These are phyloP conservation scores for Arnoldichthys spilopterus DNA, from an alignment of 2,797 vertebrate species.

Conservation along the genomic window DNA sequence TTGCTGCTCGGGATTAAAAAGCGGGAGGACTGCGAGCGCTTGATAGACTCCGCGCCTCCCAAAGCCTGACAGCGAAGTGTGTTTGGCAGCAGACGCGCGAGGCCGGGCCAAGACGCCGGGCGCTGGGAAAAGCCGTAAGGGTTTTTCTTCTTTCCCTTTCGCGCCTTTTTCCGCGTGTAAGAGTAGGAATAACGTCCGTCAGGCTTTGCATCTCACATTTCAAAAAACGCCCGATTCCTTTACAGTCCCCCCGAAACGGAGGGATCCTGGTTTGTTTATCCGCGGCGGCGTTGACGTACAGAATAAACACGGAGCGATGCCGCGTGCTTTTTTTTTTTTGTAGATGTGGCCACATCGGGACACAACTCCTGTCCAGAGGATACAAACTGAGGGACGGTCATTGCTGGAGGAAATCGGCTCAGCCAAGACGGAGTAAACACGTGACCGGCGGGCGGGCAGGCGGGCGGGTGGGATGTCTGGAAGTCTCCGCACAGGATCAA, in stretches of 20 bases:
- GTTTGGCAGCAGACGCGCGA: conserved; percentile 52
- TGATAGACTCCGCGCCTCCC: conserved; percentile 56
- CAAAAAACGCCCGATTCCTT: conserved; percentile 14
- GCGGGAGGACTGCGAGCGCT: conserved; percentile 53
- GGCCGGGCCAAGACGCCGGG: conserved; percentile 43
- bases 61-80: conserved; percentile 59
- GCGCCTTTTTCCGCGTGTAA: conserved; percentile 4
- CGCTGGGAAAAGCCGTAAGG: conserved; percentile 41
- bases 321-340: background rate
- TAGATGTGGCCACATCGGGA: conserved; percentile 42
- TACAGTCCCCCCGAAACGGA: background rate
- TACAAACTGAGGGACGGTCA: conserved; percentile 45
- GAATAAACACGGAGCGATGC: conserved; percentile 14
- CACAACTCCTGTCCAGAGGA: conserved; percentile 16
- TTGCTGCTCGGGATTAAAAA: conserved; percentile 56
- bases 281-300: background rate
- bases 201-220: conserved; percentile 49
- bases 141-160: background rate
- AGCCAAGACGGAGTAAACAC: conserved; percentile 42
- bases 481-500: conserved; percentile 45
- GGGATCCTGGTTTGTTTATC: conserved; percentile 41
- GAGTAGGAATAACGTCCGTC: conserved; percentile 54
- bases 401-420: conserved; percentile 42
- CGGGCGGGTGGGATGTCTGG: background rate
- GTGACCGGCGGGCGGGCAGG: conserved; percentile 23